Base-by-base conservation (phyloP, 2,797 vertebrate genomes). In the Thripadectes ignobilis region DNA sequence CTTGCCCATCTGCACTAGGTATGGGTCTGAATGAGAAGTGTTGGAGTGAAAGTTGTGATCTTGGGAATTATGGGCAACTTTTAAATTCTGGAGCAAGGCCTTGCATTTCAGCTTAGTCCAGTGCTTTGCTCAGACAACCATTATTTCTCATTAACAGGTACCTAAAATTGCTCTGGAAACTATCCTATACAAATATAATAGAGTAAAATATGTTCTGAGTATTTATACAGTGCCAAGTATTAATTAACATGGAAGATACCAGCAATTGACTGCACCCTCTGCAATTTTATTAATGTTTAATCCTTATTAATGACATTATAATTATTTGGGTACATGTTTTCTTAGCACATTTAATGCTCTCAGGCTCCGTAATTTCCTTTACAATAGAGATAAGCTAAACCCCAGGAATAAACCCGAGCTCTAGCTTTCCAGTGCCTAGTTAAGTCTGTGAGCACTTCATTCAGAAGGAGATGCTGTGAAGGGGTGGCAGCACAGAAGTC, bases 221-320 rank as follows among this genome's bases (percentile, higher is more conserved):
- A 63, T 90, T 87, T 93, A 54, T 68, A n/a, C n/a, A 39, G 26
- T 90, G 88, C 91, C 85, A 92, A 91, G 59, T 69, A 89, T 86
- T 86, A 96, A 94, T 97, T 96, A 93, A 82, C 65, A 61, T 69
- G 66, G 75, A 83, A 76, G 88, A 94, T 75, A 93, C 55, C 63
- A 92, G 89, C 69, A 91, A 92, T 39, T 86, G 88, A 75, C 93
- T 78, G 69, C 89, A 59, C 36, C 23, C 38, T 93, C 73, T 88
- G 76, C 59, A 84, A 67, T 86, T 81, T 96, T 92, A 86, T 96
- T 88, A 91, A 79, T 49, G 14, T 46, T 93, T 95, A 96, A 95
- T 93, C 91, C 67, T 76, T 79, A 69, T 76, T 95, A 92, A 83
- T 88, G 69, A 29, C 61, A 18, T 38, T 71, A 65, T 59, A 91